These are phyloP conservation scores for Coturnix japonica DNA, from an alignment of 2,113 vertebrate species.

Conservation along the genomic window DNA sequence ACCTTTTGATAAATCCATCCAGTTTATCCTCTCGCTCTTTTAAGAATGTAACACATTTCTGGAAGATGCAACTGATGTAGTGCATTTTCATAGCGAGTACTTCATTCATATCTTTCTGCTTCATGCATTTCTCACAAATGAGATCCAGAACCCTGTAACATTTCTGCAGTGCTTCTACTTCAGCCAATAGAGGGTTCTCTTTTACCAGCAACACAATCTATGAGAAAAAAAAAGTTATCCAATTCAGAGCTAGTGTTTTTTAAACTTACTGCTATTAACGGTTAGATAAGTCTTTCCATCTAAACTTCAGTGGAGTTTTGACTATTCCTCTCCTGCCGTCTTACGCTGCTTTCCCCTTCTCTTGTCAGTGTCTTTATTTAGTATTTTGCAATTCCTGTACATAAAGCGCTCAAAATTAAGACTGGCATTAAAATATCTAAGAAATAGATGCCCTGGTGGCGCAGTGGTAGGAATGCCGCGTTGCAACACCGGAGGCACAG, in stretches of 20 bases:
- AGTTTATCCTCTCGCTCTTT: conserved; percentile 90
- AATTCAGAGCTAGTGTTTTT: not conserved
- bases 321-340: not conserved
- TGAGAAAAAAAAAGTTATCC: conserved; percentile 21
- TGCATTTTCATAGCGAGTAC: conserved; percentile 99
- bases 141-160: conserved; percentile 93
- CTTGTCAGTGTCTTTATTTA: not conserved
- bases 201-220: conserved; percentile 93
- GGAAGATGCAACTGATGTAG: conserved; percentile 93
- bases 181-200: conserved; percentile 91
- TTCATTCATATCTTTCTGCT: conserved; percentile 98
- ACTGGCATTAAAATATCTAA: not conserved
- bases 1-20: conserved; percentile 92
- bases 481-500: too few species aligned
- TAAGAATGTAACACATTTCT: conserved; percentile 89
- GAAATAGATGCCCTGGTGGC: too few species aligned
- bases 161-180: conserved; percentile 87
- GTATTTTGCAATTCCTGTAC: not conserved
- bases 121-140: conserved; percentile 96
- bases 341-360: not conserved
- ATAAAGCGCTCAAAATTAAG: not conserved
- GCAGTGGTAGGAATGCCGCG: too few species aligned
- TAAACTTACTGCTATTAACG: not conserved
- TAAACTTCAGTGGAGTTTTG: not conserved
- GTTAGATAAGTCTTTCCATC: not conserved